Base-by-base conservation (phyloP, 2,888 invertebrate genomes). In the Drosophila setosimentum region DNA sequence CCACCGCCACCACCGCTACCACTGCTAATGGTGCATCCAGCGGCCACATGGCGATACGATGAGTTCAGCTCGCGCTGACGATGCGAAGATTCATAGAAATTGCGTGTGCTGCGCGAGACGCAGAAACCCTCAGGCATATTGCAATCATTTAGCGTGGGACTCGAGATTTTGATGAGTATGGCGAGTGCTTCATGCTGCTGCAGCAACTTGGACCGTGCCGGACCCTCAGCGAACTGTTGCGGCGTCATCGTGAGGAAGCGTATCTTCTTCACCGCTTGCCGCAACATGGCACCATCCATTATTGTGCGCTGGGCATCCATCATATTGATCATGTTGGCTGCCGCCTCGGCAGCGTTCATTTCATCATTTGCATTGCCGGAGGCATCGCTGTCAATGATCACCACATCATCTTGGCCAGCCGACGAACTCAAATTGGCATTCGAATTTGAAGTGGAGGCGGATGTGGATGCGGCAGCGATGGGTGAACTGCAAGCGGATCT, bases 211-310 rank as follows among this genome's bases (percentile, higher is more conserved):
- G 97, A 97, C 58, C 95, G 94, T 0, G 96, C 97, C 0, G 97
- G 97, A 0, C 97, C 96, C 86, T 96, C 96, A 0, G 97, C 97
- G 92, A 97, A 97, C 93, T 97, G 96, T 91, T 96, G 95, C 0
- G 97, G 96, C 0, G 95, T 95, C 79, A 97, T 93, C 0, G 96
- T 97, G 16, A 97, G 94, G 93, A 97, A 97, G 30, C 97, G 94
- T 71, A 97, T 96, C 93, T 97, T 96, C 89, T 95, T 95, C 1
- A 97, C 94, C 0, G 96, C 96, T 82, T 95, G 95, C 3, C 96
- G 94, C 66, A 96, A 93, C 24, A 94, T 83, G 8, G 87, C 84
- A 1, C 91, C 89, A 45, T 93, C 92, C 53, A 92, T 82, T 1
- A 87, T 84, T 24, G 87, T 89, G 35, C 91, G 87, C 45, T 92